phyloP scores from a whole-genome alignment of 30 jellyfish, hydroid and myxozoan genomes.

The Rhopilema esculentum region DNA sequence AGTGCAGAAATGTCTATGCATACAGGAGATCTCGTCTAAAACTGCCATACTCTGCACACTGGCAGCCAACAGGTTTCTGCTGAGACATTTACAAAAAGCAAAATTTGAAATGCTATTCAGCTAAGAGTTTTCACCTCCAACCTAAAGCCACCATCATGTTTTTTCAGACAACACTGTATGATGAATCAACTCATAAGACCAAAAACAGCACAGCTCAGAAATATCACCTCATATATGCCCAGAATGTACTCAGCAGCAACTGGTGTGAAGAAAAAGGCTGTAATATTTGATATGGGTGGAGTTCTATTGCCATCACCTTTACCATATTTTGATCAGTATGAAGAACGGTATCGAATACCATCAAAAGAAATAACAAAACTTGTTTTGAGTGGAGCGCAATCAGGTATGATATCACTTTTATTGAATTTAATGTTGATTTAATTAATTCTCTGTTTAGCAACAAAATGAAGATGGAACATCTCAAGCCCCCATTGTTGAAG shows the following conservation, averaged over 20 bases:
- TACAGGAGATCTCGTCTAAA: too few relatives aligned
- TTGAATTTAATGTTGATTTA: neutral
- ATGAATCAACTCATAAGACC: constrained; percentile 28
- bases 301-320: constrained; percentile 88
- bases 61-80: too few relatives aligned
- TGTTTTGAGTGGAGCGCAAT: constrained; percentile 70
- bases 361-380: constrained; percentile 49
- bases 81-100: too few relatives aligned
- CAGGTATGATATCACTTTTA: constrained; percentile 19
- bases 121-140: too few relatives aligned
- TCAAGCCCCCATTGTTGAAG: too few relatives aligned
- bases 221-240: constrained; percentile 20
- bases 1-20: too few relatives aligned
- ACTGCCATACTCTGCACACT: too few relatives aligned
- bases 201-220: neutral
- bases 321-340: constrained; percentile 64
- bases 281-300: constrained; percentile 97
- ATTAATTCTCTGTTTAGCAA: too few relatives aligned
- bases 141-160: too few relatives aligned
- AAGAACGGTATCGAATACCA: constrained; percentile 43
- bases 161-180: neutral
- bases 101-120: too few relatives aligned
- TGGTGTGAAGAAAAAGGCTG: constrained; percentile 67
- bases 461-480: too few relatives aligned
- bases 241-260: constrained; percentile 24